phyloP scores from a whole-genome alignment of 2,113 vertebrate genomes.

The Mobula birostris region DNA sequence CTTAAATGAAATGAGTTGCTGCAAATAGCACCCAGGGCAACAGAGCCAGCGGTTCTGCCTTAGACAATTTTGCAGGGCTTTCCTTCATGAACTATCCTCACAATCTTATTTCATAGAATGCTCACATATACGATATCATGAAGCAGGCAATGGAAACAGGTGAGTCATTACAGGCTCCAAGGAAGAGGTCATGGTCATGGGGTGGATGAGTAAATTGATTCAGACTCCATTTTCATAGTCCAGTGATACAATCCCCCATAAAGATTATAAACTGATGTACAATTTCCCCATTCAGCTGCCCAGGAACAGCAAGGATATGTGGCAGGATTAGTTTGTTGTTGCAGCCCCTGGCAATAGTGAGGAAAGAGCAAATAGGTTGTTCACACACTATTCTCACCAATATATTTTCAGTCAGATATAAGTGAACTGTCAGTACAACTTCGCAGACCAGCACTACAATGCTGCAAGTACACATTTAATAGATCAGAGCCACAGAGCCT shows the following conservation, averaged over 20 bases:
- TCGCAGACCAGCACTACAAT: not conserved
- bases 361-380: not conserved
- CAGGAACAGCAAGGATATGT: not conserved
- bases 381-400: not conserved
- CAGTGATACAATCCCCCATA: not conserved
- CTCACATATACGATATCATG: too few species aligned
- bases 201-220: not conserved
- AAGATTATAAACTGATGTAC: not conserved
- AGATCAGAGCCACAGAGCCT: not conserved
- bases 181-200: not conserved
- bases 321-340: not conserved
- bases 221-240: too few species aligned
- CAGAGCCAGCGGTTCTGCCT: not conserved
- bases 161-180: not conserved
- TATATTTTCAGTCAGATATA: not conserved
- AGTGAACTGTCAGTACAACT: not conserved
- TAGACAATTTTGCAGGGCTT: not conserved
- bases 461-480: constrained; percentile 9
- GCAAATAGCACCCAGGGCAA: not conserved
- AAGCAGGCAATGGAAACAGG: not conserved
- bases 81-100: not conserved
- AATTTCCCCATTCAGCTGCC: not conserved
- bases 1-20: not conserved
- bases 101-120: not conserved
- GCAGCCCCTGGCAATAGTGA: not conserved